Conservation (phyloP, 2,113 vertebrate species). For the Scartelaos histophorus region DNA sequence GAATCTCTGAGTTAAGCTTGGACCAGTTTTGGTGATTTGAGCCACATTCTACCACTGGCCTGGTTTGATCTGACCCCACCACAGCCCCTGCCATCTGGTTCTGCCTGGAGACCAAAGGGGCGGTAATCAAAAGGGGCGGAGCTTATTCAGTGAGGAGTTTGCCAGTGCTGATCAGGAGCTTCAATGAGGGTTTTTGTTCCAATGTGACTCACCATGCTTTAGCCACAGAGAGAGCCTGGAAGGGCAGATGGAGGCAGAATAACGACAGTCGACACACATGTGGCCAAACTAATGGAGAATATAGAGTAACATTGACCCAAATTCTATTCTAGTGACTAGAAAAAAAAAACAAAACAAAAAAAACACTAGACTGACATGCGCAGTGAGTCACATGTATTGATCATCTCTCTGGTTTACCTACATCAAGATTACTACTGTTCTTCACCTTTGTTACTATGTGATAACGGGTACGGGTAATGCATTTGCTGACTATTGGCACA, state of each 20-base stretch:
- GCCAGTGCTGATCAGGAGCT: conserved; percentile 59
- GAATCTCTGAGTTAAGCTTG: conserved; percentile 55
- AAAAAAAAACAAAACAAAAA: conserved; percentile 30
- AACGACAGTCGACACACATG: conserved; percentile 54
- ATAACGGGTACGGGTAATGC: not conserved
- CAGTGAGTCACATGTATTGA: conserved; percentile 15
- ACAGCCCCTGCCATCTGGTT: conserved; percentile 42
- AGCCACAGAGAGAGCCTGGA: conserved; percentile 64
- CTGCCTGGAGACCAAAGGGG: conserved; percentile 47
- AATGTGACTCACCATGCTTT: conserved; percentile 74
- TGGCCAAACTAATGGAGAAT: conserved; percentile 74
- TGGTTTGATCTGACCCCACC: conserved; percentile 46
- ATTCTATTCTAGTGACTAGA: conserved; percentile 55
- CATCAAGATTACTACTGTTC: not conserved
- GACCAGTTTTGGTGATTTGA: conserved; percentile 47
- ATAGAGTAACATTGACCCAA: conserved; percentile 40
- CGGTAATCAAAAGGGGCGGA: not conserved
- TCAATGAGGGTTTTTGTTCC: conserved; percentile 76
- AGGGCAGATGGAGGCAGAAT: conserved; percentile 58
- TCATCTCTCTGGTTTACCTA: conserved; percentile 2
- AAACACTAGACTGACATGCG: conserved; percentile 14
- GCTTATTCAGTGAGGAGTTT: conserved; percentile 47
- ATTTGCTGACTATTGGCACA: no score
- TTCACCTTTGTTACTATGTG: not conserved
- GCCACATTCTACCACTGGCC: conserved; percentile 38